phyloP scores from a whole-genome alignment of 2,888 invertebrate species.

The Athalia circularis region DNA sequence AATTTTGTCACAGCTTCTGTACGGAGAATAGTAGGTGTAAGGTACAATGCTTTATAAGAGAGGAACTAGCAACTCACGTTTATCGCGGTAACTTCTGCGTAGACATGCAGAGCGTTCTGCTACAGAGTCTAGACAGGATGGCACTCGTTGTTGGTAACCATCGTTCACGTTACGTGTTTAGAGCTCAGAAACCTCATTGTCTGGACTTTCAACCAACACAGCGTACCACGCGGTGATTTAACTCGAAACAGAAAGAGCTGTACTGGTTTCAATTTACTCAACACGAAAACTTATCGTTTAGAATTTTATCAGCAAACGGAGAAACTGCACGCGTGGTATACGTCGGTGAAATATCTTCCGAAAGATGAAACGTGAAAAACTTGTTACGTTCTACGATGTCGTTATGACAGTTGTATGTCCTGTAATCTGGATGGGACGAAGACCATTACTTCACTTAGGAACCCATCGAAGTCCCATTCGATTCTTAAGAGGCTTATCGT shows the following conservation, averaged over 20 bases:
- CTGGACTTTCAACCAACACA: not conserved
- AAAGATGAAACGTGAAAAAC: no score
- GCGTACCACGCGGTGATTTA: not conserved
- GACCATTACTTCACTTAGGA: no score
- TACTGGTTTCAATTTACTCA: no score
- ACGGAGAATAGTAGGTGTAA: not conserved
- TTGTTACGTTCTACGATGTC: no score
- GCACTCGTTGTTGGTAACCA: not conserved
- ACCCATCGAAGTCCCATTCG: not conserved
- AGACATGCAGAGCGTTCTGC: not conserved
- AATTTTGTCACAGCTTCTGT: conserved; percentile 29
- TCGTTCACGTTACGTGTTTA: conserved; percentile 13
- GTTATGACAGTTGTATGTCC: no score
- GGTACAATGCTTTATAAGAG: not conserved
- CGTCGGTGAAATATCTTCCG: no score
- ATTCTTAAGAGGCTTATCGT: not conserved
- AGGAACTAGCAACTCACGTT: not conserved
- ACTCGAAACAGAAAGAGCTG: not conserved
- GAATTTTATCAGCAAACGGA: no score
- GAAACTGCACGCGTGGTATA: no score
- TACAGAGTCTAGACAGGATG: conserved; percentile 28
- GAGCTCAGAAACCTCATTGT: not conserved
- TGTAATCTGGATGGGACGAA: no score
- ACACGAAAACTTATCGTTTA: no score
- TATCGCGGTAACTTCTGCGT: conserved; percentile 22